A percentile compares a stretch with the other conserved stretches of the same genome.
Evolutionary conservation across 2,113 vertebrate genomes (phyloP).

Genomic region (Cricetomys ansorgei): DNA sequence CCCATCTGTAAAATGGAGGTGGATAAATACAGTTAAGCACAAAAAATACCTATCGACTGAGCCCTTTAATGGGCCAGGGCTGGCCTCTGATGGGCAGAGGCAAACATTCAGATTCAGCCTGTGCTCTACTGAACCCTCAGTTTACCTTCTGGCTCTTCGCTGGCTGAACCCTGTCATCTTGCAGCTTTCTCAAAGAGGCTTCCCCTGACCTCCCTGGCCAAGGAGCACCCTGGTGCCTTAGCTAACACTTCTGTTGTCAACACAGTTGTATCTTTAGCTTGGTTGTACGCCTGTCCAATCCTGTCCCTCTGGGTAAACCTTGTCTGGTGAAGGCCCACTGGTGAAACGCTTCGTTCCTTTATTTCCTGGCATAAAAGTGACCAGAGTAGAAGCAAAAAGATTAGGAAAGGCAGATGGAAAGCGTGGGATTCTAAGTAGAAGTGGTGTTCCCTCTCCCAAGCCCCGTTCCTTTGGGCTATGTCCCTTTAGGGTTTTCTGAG

Average conservation of each 20-base stretch:
- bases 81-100: background rate
- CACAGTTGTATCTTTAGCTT: background rate
- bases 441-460: background rate
- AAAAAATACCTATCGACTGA: background rate
- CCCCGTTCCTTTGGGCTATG: background rate
- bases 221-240: background rate
- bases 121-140: background rate
- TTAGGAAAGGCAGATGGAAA: background rate
- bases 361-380: background rate
- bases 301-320: background rate
- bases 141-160: background rate
- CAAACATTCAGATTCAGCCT: background rate
- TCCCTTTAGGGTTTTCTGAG: background rate
- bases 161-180: background rate
- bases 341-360: background rate
- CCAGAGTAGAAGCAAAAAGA: background rate
- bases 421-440: fast-evolving
- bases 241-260: background rate
- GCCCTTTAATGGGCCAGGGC: background rate
- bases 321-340: background rate
- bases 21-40: background rate
- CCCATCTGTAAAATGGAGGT: background rate
- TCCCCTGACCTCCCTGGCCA: background rate
- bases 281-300: background rate
- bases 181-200: background rate